Percentiles rank a stretch among this genome's conserved stretches.
Conservation (phyloP, 2,113 vertebrate species). For the Rhinolophus ferrumequinum region DNA sequence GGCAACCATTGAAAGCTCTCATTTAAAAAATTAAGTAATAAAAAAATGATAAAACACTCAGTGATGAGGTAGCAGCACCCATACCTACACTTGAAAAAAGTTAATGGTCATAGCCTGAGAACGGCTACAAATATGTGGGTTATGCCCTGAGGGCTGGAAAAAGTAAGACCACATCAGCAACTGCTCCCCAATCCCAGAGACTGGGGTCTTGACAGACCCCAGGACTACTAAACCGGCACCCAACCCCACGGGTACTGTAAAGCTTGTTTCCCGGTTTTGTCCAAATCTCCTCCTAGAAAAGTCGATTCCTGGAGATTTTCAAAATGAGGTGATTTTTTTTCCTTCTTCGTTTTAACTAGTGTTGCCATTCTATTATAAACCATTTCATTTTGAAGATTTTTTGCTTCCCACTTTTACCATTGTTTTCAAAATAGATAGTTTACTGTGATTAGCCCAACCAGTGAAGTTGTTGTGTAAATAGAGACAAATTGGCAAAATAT, state of each 20-base stretch:
- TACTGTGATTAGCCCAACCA: constrained; percentile 1
- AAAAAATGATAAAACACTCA: neutral
- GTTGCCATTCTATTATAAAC: neutral
- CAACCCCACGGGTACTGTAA: no score
- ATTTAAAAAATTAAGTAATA: neutral
- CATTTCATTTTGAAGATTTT: neutral
- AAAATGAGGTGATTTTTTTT: neutral
- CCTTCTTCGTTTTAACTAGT: neutral
- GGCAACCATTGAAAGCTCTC: neutral
- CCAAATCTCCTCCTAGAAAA: neutral
- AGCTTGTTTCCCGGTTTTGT: neutral
- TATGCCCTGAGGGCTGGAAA: neutral
- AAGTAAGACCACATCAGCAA: no score
- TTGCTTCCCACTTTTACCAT: neutral
- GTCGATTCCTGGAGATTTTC: constrained; percentile 14
- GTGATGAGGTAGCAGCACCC: neutral
- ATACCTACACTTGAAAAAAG: neutral
- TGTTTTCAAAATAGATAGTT: constrained; percentile 18
- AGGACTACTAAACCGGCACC: neutral
- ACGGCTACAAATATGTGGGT: neutral
- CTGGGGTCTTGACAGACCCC: no score
- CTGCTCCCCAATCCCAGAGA: neutral
- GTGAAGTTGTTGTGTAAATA: constrained; percentile 69
- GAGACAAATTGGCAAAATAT: constrained; percentile 62
- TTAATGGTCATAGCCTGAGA: neutral